phyloP scores from a whole-genome alignment of 2,888 invertebrate genomes.

The Phytoseiulus persimilis region DNA sequence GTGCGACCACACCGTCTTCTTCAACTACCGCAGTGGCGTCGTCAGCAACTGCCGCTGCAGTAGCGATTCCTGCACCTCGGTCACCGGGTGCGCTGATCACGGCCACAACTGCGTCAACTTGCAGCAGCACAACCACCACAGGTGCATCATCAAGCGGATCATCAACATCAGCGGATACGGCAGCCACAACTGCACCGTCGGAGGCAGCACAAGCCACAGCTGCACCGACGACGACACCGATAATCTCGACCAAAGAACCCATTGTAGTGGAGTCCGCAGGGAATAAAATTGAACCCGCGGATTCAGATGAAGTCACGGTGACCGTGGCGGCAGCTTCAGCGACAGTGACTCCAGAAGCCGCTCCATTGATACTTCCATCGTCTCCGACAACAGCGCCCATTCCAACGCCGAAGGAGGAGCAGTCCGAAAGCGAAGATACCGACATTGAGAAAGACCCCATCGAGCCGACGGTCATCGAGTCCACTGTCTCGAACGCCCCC shows the following conservation, averaged over 20 bases:
- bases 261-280: not conserved
- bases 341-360: not conserved
- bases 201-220: not conserved
- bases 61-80: too few species aligned
- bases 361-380: not conserved
- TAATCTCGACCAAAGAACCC: not conserved
- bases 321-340: not conserved
- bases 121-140: not conserved
- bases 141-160: not conserved
- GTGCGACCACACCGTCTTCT: not conserved
- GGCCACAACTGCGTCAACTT: not conserved
- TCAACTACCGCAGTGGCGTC: too few species aligned
- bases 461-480: not conserved
- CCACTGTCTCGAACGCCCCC: not conserved
- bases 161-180: not conserved
- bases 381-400: not conserved
- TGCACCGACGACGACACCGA: not conserved
- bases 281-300: not conserved
- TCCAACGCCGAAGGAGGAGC: not conserved
- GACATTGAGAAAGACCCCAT: slow-evolving; percentile 26
- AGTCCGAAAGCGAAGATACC: slow-evolving; percentile 36
- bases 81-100: too few species aligned
- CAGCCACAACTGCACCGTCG: not conserved
- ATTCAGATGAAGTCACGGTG: not conserved
- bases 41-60: too few species aligned